A percentile compares a stretch with the other conserved stretches of the same genome.
Evolutionary conservation across 2,113 vertebrate species (phyloP).

Genomic region (Dasyprocta punctata): DNA sequence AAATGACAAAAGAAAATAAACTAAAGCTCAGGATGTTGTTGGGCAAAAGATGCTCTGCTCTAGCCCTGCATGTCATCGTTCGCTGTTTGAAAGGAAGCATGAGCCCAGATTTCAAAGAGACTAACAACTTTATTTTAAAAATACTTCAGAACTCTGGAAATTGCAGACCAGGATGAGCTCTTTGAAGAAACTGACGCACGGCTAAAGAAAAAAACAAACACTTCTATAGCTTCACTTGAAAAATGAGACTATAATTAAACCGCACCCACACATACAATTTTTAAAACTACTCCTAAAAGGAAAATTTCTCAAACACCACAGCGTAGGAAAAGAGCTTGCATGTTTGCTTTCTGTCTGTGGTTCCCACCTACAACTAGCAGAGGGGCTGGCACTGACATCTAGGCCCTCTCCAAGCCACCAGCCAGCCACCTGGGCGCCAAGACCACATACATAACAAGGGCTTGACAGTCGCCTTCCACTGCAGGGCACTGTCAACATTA

Average conservation of each 20-base stretch:
- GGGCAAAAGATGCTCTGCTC: neutral
- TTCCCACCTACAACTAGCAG: neutral
- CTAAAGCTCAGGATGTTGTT: neutral
- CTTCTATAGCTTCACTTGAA: slow-evolving; percentile 54
- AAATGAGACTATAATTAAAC: slow-evolving; percentile 74
- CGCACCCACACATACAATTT: slow-evolving; percentile 59
- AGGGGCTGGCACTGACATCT: accelerated
- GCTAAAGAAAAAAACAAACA: slow-evolving; percentile 59
- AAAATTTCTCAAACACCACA: slow-evolving; percentile 9
- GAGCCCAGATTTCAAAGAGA: slow-evolving; percentile 69
- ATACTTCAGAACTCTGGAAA: slow-evolving; percentile 72
- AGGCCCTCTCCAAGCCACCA: neutral
- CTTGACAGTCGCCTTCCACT: neutral
- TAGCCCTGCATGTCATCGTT: neutral
- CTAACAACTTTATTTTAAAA: slow-evolving; percentile 73
- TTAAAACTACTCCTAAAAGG: slow-evolving; percentile 65
- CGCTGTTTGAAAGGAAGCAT: slow-evolving; percentile 35
- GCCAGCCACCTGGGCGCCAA: neutral
- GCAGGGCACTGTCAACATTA: neutral
- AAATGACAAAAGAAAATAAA: slow-evolving; percentile 60
- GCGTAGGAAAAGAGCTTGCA: neutral
- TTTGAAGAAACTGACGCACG: slow-evolving; percentile 70
- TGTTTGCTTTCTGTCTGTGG: neutral
- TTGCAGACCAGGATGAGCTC: slow-evolving; percentile 65
- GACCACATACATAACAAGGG: neutral